Base-by-base conservation (phyloP, 2,797 vertebrate genomes). In the Podarcis lilfordi region DNA sequence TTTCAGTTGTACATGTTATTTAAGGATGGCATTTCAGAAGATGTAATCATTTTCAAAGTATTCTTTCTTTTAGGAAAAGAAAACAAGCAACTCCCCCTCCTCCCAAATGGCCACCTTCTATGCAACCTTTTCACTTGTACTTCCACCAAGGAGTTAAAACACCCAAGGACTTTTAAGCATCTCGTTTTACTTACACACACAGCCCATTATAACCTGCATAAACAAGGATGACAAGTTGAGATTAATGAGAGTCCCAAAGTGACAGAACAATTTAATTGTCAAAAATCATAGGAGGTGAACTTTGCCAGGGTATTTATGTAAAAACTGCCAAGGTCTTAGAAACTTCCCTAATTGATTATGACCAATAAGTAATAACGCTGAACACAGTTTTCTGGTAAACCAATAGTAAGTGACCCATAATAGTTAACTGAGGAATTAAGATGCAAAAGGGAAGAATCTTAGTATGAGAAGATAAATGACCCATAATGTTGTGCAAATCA, bases 141-240 rank as follows among this genome's bases (percentile, higher is more conserved):
- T 96, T 96, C 96, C 94, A 96, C 95, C 95, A 95, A 97, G 96
- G 94, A 96, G 96, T 97, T 97, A 97, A 97, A 87, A 96, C 94
- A 94, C 93, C 94, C 91, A 92, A 96, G 92, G 94, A 95, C 95
- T 96, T 97, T 96, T 96, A 86, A 96, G 95, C 89, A 92, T 97
- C 96, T 97, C 92, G 88, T 97, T 98, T 97, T 95, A 97, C 96
- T 96, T 96, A 95, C 89, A 96, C 95, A 95, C 91, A 94, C 82
- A 97, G 95, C 93, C 96, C 97, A 97, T 97, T 97, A 98, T 97
- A 98, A 98, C 97, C 97, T 98, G 97, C 97, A 98, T 98, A 99
- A 99, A 98, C 98, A 99, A 97, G 97, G 96, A 98, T 98, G 98
- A 99, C 98, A 99, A 98, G 98, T 98, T 98, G 98, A 99, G 98